A percentile compares a stretch with the other conserved stretches of the same genome.
Evolutionary conservation across 2,113 vertebrate genomes (phyloP).

Genomic region (Trogon melanurus): DNA sequence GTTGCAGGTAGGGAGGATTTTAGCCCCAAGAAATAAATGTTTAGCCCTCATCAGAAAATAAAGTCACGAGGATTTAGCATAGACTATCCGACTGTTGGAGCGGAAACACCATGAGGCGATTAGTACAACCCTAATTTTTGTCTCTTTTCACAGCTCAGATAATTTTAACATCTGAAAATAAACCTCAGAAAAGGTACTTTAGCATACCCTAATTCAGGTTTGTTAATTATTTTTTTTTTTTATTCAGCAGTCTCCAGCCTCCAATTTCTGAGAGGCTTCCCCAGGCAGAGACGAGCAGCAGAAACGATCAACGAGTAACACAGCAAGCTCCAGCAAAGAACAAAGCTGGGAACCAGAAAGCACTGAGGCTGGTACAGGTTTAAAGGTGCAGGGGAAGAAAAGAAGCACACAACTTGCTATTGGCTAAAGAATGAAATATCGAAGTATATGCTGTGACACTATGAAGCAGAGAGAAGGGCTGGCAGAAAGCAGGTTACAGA

Average conservation of each 20-base stretch:
- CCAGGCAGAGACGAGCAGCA: neutral
- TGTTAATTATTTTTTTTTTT: slow-evolving; percentile 12
- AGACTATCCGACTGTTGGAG: neutral
- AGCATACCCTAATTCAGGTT: neutral
- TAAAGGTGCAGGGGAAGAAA: neutral
- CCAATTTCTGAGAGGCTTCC: neutral
- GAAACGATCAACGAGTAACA: neutral
- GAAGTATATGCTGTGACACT: neutral
- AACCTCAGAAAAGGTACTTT: neutral
- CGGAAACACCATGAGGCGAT: neutral
- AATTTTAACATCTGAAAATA: neutral
- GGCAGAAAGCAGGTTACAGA: neutral
- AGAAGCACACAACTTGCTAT: neutral
- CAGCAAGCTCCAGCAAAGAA: neutral
- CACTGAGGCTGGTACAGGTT: neutral
- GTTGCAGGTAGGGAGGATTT: neutral
- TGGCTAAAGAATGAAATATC: neutral
- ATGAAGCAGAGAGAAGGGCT: neutral
- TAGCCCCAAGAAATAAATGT: neutral
- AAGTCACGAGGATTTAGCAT: neutral
- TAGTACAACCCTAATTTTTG: neutral
- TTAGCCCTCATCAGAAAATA: neutral
- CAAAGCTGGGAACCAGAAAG: neutral
- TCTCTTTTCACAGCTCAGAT: neutral
- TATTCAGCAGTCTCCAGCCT: neutral